Evolutionary conservation across 1,140 invertebrate genomes (phyloP).

Genomic region (Pentalonia nigronervosa): DNA sequence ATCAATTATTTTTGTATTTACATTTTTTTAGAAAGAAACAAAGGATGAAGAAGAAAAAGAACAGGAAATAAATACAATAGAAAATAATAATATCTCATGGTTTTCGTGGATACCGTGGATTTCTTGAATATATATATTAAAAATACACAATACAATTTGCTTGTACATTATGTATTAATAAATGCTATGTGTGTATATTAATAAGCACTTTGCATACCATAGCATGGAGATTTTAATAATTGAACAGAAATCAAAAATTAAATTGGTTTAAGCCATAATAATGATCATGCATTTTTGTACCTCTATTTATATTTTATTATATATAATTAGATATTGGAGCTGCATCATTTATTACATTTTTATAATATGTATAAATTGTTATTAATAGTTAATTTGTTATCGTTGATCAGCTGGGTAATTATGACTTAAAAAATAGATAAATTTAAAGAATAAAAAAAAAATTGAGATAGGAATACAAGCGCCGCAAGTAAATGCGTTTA

Average conservation of each 20-base stretch:
- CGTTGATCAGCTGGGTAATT: too few species aligned
- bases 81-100: constrained; percentile 38
- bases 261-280: neutral
- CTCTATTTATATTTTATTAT: neutral
- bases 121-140: constrained; percentile 1
- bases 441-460: too few species aligned
- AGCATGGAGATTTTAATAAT: neutral
- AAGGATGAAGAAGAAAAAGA: neutral
- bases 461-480: too few species aligned
- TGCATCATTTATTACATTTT: too few species aligned
- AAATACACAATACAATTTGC: neutral
- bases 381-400: too few species aligned
- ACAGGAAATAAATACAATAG: neutral
- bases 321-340: too few species aligned
- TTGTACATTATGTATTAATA: neutral
- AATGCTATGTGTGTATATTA: neutral
- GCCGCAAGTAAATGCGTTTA: too few species aligned
- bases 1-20: neutral
- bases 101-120: constrained; percentile 48
- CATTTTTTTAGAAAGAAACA: neutral
- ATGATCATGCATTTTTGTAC: neutral
- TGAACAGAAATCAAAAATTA: neutral
- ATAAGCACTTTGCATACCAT: neutral
- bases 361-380: too few species aligned
- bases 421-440: too few species aligned